phyloP scores from a whole-genome alignment of 2,888 invertebrate genomes.

The Microplitis manilae region DNA sequence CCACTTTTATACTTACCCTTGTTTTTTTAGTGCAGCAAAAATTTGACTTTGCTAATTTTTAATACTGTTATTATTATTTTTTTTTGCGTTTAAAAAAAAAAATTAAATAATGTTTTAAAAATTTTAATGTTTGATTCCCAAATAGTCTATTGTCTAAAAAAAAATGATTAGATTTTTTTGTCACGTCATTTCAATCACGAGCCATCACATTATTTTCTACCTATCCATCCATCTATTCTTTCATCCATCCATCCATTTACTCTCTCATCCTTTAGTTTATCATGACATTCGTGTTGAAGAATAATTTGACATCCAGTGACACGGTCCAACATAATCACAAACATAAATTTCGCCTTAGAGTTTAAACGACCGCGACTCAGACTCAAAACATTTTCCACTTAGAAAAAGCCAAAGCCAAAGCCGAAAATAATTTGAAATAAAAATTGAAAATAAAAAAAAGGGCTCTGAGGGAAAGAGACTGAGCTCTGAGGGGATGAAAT shows the following conservation, averaged over 20 bases:
- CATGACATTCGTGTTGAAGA: neutral
- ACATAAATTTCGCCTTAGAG: neutral
- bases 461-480: no score
- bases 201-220: neutral
- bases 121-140: neutral
- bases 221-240: conserved; percentile 7
- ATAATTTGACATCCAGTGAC: neutral
- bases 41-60: no score
- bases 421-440: neutral
- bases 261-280: neutral
- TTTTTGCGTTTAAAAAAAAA: no score
- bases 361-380: no score
- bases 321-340: neutral
- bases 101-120: neutral
- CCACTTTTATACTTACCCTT: no score
- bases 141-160: neutral
- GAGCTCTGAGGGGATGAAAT: neutral
- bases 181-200: neutral
- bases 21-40: no score
- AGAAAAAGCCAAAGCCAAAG: conserved; percentile 3
- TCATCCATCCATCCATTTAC: conserved; percentile 1
- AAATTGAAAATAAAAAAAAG: no score
- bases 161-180: neutral
- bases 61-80: no score
- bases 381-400: conserved; percentile 3